These are phyloP conservation scores for Grantiella picta DNA, from an alignment of 2,113 vertebrate genomes.

Conservation along the genomic window DNA sequence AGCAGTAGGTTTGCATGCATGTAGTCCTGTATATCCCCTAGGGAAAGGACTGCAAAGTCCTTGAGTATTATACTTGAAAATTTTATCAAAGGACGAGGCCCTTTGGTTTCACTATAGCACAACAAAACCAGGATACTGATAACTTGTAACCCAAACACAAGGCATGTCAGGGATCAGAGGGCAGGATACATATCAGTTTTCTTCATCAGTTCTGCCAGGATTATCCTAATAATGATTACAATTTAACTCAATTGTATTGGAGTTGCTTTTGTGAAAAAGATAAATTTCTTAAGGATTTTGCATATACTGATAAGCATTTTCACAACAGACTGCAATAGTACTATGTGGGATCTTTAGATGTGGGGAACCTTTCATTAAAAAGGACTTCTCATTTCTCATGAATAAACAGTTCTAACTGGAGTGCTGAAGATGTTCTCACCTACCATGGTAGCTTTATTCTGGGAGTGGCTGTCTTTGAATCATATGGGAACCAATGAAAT, in stretches of 20 bases:
- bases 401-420: neutral
- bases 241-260: neutral
- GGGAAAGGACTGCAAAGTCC: neutral
- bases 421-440: neutral
- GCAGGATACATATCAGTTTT: neutral
- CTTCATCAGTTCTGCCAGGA: neutral
- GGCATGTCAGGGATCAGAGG: neutral
- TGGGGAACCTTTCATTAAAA: neutral
- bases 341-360: neutral
- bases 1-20: neutral
- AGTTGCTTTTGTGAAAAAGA: neutral
- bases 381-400: neutral
- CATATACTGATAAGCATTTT: neutral
- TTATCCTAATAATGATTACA: neutral
- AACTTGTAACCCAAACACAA: neutral
- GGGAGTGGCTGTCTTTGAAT: neutral
- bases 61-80: neutral
- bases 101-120: neutral
- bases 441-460: neutral
- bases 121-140: neutral
- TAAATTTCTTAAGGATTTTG: neutral
- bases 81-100: neutral
- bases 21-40: neutral
- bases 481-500: neutral
- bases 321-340: neutral